Evolutionary conservation across 2,113 vertebrate species (phyloP).

Genomic region (Leptodactylus fuscus): DNA sequence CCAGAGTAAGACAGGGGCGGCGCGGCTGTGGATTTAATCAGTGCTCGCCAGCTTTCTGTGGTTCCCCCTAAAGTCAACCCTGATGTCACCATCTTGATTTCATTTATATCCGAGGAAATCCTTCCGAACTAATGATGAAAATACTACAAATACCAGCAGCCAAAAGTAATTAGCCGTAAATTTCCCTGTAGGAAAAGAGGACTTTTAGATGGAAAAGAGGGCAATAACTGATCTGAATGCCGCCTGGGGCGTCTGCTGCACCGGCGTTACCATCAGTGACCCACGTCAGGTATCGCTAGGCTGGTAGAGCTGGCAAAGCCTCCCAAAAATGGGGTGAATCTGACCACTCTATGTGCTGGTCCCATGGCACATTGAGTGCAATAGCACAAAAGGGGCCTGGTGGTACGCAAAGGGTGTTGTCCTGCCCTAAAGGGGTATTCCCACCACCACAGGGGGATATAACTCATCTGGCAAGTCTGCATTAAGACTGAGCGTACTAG

Average conservation of each 20-base stretch:
- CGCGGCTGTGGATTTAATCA: not conserved
- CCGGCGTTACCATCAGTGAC: too few species aligned
- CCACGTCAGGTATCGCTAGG: too few species aligned
- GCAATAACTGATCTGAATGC: constrained; percentile 8
- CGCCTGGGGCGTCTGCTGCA: not conserved
- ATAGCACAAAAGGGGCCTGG: too few species aligned
- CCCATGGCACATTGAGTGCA: too few species aligned
- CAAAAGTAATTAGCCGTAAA: constrained; percentile 16
- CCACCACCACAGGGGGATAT: too few species aligned
- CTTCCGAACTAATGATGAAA: constrained; percentile 4
- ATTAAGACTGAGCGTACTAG: too few species aligned
- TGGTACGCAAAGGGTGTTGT: too few species aligned
- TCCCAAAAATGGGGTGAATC: too few species aligned
- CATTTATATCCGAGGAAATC: not conserved
- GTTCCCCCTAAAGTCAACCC: not conserved
- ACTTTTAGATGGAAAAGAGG: not conserved
- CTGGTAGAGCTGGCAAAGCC: too few species aligned
- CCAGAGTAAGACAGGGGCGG: not conserved
- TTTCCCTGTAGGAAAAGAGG: constrained; percentile 10
- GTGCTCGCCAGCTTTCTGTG: not conserved
- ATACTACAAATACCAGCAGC: constrained; percentile 16
- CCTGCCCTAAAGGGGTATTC: too few species aligned
- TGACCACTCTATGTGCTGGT: too few species aligned
- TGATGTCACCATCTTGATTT: not conserved
- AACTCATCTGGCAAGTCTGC: too few species aligned